phyloP scores from a whole-genome alignment of 2,113 vertebrate genomes.

The Saguinus imperator region DNA sequence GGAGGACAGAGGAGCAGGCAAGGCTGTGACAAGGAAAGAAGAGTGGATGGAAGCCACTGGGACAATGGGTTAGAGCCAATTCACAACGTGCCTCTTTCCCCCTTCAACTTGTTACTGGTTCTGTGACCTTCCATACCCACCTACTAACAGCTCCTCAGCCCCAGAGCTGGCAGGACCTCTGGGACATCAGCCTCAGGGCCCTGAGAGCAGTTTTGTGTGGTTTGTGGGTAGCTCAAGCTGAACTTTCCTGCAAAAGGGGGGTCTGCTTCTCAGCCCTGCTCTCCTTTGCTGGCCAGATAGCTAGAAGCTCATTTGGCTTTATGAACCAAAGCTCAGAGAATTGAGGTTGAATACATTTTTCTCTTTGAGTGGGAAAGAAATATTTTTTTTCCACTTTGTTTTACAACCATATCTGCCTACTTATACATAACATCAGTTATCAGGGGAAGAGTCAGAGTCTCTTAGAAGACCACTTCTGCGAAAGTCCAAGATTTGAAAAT shows the following conservation, averaged over 20 bases:
- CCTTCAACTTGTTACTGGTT: background rate
- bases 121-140: background rate
- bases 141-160: background rate
- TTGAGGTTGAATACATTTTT: background rate
- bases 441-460: background rate
- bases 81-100: background rate
- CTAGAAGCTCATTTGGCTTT: background rate
- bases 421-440: background rate
- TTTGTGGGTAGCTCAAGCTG: background rate
- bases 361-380: background rate
- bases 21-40: conserved; percentile 71
- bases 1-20: conserved; percentile 36
- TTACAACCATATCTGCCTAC: background rate
- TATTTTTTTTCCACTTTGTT: background rate
- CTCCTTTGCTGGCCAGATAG: background rate
- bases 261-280: fast-evolving
- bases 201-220: background rate
- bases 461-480: background rate
- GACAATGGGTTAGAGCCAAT: conserved; percentile 45
- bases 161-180: conserved; percentile 1
- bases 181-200: background rate
- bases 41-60: background rate
- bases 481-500: background rate
- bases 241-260: background rate
- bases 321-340: background rate